Evolutionary conservation across 2,888 invertebrate genomes (phyloP).

Genomic region (Tenthredo livida): DNA sequence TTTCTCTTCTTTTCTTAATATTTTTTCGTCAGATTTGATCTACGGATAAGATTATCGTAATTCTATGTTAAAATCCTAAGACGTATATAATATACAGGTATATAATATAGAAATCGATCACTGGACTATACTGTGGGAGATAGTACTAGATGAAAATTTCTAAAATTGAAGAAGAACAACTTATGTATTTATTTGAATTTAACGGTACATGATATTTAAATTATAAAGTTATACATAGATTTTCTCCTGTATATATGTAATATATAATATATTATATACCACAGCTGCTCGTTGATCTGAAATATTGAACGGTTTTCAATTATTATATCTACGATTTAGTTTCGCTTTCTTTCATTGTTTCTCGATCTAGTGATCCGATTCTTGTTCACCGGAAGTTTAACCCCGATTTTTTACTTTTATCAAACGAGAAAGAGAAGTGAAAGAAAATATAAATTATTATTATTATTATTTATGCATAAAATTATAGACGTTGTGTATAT

Average conservation of each 20-base stretch:
- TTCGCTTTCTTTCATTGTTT: constrained; percentile 50
- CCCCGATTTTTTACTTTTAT: background rate
- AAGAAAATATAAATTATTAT: background rate
- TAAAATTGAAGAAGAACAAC: background rate
- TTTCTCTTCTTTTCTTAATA: too few relatives aligned
- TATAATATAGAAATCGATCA: background rate
- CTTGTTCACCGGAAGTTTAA: background rate
- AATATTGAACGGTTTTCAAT: background rate
- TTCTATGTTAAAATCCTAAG: too few relatives aligned
- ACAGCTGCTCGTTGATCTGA: background rate
- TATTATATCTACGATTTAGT: constrained; percentile 26
- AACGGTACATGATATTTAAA: background rate
- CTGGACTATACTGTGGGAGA: background rate
- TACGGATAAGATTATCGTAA: too few relatives aligned
- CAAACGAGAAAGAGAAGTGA: background rate
- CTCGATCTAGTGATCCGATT: constrained; percentile 33
- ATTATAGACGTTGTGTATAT: too few relatives aligned
- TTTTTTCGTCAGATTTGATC: too few relatives aligned
- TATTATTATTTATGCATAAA: background rate
- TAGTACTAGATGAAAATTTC: background rate
- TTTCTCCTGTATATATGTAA: too few relatives aligned
- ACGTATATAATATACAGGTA: too few relatives aligned
- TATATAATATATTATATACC: background rate
- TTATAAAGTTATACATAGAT: background rate
- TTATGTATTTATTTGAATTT: background rate